Base-by-base conservation (phyloP, 2,797 vertebrate species). In the Acipenser oxyrinchus region DNA sequence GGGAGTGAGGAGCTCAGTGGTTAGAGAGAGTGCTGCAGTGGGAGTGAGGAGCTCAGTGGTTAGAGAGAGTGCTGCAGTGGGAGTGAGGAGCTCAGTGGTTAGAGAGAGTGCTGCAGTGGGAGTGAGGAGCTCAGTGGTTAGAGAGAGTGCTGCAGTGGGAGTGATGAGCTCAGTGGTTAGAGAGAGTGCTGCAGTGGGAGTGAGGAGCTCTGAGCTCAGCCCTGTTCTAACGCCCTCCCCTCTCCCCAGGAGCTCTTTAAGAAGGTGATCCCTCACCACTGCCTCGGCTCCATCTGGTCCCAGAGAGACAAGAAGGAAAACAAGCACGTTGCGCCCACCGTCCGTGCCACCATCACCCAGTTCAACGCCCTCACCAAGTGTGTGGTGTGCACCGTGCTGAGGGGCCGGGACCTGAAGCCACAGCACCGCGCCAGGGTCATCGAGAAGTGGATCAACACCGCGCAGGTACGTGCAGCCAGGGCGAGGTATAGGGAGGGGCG, bases 381-480 rank as follows among this genome's bases (percentile, higher is more conserved):
- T 3, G 93, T 98, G 60, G 82, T 94, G 82, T 92, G 90, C 84
- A 98, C 94, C 3, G 76, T 96, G 74, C 84, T 97, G 70, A 89
- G 84, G 18, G 84, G 81, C 72, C 87, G 86, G 9, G 92, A 93
- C 50, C 86, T 96, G 66, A 87, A 91, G 58, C 87, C 92, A 0
- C 92, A 94, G 69, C 92, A 92, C 74, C 87, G 95, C 62, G 93
- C 95, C 23, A 92, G 89, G 69, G 79, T 94, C 84, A 91, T 98
- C 70, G 94, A 98, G 87, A 92, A 92, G 74, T 98, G 95, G 96
- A 96, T 98, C 68, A 87, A 94, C 79, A 85, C 95, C 48, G 96
- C 95, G 71, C 93, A 96, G 57, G 95, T 97, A 86, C 75, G 51
- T 37, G 23, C 23, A 37, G 23, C 23, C 23, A 37, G 23, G 23